Base-by-base conservation (phyloP, 2,113 vertebrate species). In the Oenanthe oenanthe region DNA sequence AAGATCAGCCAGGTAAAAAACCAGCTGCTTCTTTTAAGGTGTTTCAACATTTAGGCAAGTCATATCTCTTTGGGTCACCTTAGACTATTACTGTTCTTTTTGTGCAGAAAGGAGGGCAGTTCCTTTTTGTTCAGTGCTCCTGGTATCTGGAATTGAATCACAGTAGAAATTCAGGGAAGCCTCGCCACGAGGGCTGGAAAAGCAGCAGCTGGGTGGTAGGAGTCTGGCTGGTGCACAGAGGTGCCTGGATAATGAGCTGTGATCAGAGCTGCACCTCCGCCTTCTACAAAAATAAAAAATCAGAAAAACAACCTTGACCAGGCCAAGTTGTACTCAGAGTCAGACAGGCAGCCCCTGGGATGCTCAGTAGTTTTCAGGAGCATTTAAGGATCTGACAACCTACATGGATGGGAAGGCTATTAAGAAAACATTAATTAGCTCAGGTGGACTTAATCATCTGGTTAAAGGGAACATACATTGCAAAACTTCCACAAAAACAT, bases 341-440 rank as follows among this genome's bases (percentile, higher is more conserved):
- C 2, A 0, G 24, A 22, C 31, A 45, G 9, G 47, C 29, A 66
- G 48, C 62, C 28, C 45, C 13, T 42, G 42, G 12, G n/a, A 13
- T 40, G 29, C 50, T 61, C 38, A 31, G 1, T 24, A 40, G 15
- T 47, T 91, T 89, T 42, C 12, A 20, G 19, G 40, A 85, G 19
- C 20, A 21, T 80, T 80, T 83, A 58, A 70, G 56, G 54, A 65
- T 62, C 78, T 58, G 42, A 62, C 47, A 67, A 24, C 19, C 15
- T 80, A 70, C 36, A 21, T 53, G 65, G 60, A 71, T 74, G 63
- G 56, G 68, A 79, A 74, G 82, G 63, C 67, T 71, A n/a, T 83
- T 89, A 83, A 66, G 84, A 92, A 94, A 96, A 81, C 82, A 63
- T 74, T 88, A 29, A 93, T 96, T 95, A 95, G 45, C 63, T 95